phyloP scores from a whole-genome alignment of 2,888 invertebrate genomes.

The Kuschelorhynchus macadamiae region DNA sequence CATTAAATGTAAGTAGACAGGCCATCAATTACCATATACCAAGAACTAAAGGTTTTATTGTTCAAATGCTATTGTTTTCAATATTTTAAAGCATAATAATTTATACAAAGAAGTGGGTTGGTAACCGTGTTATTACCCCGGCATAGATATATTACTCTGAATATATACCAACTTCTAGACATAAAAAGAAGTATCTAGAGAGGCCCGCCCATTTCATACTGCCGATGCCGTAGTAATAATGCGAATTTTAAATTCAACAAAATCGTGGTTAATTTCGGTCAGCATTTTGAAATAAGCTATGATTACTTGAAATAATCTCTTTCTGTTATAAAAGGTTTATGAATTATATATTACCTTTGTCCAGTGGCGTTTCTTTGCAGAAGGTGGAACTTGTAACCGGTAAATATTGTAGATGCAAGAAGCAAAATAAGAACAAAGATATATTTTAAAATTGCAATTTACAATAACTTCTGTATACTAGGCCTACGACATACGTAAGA shows the following conservation, averaged over 20 bases:
- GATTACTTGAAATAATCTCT: constrained; percentile 36
- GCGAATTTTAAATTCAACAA: constrained; percentile 35
- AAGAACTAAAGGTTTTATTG: constrained; percentile 18
- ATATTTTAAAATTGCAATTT: too few species aligned
- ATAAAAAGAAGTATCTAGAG: constrained; percentile 16
- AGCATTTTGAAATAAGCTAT: constrained; percentile 29
- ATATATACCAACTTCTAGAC: constrained; percentile 21
- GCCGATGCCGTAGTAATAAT: constrained; percentile 18
- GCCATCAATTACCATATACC: constrained; percentile 10
- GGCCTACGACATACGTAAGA: too few species aligned
- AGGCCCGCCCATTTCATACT: constrained; percentile 15
- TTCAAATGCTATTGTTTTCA: constrained; percentile 38
- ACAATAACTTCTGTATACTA: too few species aligned
- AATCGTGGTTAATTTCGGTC: constrained; percentile 39
- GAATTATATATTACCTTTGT: constrained; percentile 30
- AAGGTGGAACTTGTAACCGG: too few species aligned
- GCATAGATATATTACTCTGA: constrained; percentile 27
- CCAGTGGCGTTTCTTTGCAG: constrained; percentile 23
- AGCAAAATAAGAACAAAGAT: too few species aligned
- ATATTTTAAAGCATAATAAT: constrained; percentile 38
- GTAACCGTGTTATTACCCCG: constrained; percentile 30
- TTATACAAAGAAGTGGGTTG: constrained; percentile 42
- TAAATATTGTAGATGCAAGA: too few species aligned
- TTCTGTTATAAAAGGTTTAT: constrained; percentile 31
- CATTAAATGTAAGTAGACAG: constrained; percentile 9